A percentile compares a stretch with the other conserved stretches of the same genome.
Evolutionary conservation across 2,888 invertebrate genomes (phyloP).

Genomic region (Papilio elwesi): DNA sequence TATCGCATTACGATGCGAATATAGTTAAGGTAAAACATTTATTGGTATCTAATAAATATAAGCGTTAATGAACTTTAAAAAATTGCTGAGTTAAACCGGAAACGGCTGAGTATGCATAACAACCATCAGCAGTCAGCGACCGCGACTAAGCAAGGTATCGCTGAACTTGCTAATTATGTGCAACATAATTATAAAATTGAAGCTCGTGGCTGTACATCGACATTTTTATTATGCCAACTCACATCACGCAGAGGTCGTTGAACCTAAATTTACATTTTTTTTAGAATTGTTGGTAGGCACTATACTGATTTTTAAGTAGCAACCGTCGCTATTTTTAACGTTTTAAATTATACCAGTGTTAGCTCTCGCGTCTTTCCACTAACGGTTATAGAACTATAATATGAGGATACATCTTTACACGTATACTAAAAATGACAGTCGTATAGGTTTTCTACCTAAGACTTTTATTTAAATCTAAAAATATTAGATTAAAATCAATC

Average conservation of each 20-base stretch:
- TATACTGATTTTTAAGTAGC: slow-evolving; percentile 6
- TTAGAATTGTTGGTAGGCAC: not conserved
- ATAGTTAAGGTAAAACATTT: not conserved
- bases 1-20: no score
- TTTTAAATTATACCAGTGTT: not conserved
- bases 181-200: slow-evolving; percentile 12
- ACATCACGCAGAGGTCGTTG: not conserved
- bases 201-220: slow-evolving; percentile 3
- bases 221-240: slow-evolving; percentile 8
- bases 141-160: not conserved
- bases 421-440: no score
- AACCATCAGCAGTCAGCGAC: slow-evolving; percentile 4
- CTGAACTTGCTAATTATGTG: slow-evolving; percentile 17
- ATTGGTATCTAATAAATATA: not conserved
- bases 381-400: not conserved
- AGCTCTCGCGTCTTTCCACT: not conserved
- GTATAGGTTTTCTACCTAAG: no score
- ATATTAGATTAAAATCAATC: no score
- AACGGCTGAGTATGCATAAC: slow-evolving; percentile 1
- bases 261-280: not conserved
- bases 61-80: slow-evolving; percentile 4
- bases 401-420: no score
- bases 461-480: no score
- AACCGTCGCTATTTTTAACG: not conserved
- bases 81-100: not conserved